Evolutionary conservation across 2,888 invertebrate genomes (phyloP).

Genomic region (Myathropa florea): DNA sequence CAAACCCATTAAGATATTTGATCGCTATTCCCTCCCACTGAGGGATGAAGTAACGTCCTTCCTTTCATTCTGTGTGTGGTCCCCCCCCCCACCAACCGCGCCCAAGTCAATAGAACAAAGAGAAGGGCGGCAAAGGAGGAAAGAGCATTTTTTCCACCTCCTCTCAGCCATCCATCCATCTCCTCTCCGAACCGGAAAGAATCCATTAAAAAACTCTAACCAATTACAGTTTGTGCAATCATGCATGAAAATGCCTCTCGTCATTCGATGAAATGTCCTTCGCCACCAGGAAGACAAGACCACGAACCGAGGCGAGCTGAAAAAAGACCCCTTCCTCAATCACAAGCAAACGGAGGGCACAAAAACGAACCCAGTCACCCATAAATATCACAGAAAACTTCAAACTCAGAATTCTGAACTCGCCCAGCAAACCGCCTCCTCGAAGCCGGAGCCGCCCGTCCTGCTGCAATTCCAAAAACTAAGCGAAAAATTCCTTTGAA

Average conservation of each 20-base stretch:
- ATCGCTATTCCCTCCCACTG: background rate
- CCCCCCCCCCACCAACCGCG: no score
- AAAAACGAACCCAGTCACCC: constrained; percentile 44
- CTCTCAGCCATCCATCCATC: background rate
- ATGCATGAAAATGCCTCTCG: constrained; percentile 59
- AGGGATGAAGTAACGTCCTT: background rate
- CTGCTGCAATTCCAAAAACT: constrained; percentile 45
- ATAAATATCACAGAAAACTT: constrained; percentile 61
- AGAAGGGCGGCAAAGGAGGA: background rate
- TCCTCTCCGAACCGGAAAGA: constrained; percentile 15
- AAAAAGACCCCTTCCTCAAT: constrained; percentile 48
- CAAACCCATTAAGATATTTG: constrained; percentile 39
- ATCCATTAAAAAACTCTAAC: constrained; percentile 47
- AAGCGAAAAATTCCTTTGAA: constrained; percentile 69
- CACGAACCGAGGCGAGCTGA: background rate
- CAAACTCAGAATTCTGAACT: constrained; percentile 46
- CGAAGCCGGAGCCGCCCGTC: background rate
- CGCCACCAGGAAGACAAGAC: background rate
- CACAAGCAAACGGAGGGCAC: constrained; percentile 13
- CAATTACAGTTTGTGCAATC: constrained; percentile 67
- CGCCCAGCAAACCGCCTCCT: background rate
- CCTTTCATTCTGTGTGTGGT: background rate
- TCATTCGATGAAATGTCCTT: constrained; percentile 55
- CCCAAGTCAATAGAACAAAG: background rate
- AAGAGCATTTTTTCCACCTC: background rate